These are phyloP conservation scores for Muscicapa comitata DNA, from an alignment of 2,797 vertebrate species.

Conservation along the genomic window DNA sequence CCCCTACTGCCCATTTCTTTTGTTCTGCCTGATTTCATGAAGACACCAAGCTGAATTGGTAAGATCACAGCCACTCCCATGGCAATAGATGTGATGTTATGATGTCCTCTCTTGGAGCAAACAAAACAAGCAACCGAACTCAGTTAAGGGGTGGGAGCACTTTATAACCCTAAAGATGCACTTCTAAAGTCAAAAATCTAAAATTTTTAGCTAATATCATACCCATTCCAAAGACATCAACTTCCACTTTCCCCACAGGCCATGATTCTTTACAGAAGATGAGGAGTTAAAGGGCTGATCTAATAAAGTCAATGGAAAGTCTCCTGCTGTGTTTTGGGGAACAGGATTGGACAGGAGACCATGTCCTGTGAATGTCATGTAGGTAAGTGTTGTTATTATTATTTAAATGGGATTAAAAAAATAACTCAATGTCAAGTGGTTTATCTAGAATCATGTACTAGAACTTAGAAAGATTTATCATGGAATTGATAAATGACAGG, in stretches of 20 bases:
- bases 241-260: not conserved
- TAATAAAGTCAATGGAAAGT: not conserved
- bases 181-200: not conserved
- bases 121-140: not conserved
- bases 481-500: not conserved
- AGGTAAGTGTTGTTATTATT: not conserved
- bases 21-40: not conserved
- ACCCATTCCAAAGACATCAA: not conserved
- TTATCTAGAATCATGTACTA: not conserved
- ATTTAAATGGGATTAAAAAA: not conserved
- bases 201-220: not conserved
- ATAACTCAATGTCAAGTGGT: not conserved
- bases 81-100: conserved; percentile 31
- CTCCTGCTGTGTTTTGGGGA: not conserved
- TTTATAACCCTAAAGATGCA: not conserved
- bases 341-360: not conserved
- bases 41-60: conserved; percentile 5
- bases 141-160: not conserved
- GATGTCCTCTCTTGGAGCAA: not conserved
- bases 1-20: not conserved
- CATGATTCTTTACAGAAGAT: not conserved
- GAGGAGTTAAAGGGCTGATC: not conserved
- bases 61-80: conserved; percentile 43
- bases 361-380: not conserved
- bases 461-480: not conserved